A percentile compares a stretch with the other conserved stretches of the same genome.
These are phyloP conservation scores for Henricia sp. DNA, from an alignment of 53 echinoderm and acorn worm species.

Conservation along the genomic window DNA sequence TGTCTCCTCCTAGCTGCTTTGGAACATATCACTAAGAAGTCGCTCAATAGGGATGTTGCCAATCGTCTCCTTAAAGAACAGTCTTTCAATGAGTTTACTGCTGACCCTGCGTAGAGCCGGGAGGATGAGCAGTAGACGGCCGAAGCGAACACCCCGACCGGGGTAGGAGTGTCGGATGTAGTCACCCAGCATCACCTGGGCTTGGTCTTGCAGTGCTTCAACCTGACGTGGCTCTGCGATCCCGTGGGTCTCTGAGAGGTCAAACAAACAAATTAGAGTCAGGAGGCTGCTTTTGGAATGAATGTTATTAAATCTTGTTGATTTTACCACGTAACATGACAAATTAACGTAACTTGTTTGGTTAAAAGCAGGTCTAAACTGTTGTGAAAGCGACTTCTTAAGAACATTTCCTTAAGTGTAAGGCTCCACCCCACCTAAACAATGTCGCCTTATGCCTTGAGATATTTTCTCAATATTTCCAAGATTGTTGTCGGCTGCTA, in stretches of 20 bases:
- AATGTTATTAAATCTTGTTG: too few species aligned
- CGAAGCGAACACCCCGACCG: slow-evolving; percentile 81
- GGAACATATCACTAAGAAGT: slow-evolving; percentile 95
- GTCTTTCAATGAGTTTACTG: slow-evolving; percentile 79
- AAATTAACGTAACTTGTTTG: too few species aligned
- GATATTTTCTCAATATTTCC: too few species aligned
- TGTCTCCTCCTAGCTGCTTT: slow-evolving; percentile 82
- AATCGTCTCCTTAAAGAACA: slow-evolving; percentile 96
- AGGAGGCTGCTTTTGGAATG: too few species aligned
- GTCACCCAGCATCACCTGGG: slow-evolving; percentile 95
- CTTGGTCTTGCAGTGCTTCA: slow-evolving; percentile 94
- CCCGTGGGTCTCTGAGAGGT: slow-evolving; percentile 79
- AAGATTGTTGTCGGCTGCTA: too few species aligned
- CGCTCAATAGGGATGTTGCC: slow-evolving; percentile 94
- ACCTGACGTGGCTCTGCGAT: slow-evolving; percentile 89
- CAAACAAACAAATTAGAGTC: too few species aligned
- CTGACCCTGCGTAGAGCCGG: slow-evolving; percentile 88
- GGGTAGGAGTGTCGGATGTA: slow-evolving; percentile 90
- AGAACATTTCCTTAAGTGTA: too few species aligned
- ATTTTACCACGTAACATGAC: too few species aligned
- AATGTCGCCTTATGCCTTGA: too few species aligned
- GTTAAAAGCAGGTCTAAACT: too few species aligned
- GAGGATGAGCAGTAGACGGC: slow-evolving; percentile 85
- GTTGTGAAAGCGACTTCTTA: too few species aligned
- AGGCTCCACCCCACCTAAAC: too few species aligned